Evolutionary conservation across 2,113 vertebrate species (phyloP), one percentile per base, ranked within the genome.

Genomic region (Elephantulus edwardii): DNA sequence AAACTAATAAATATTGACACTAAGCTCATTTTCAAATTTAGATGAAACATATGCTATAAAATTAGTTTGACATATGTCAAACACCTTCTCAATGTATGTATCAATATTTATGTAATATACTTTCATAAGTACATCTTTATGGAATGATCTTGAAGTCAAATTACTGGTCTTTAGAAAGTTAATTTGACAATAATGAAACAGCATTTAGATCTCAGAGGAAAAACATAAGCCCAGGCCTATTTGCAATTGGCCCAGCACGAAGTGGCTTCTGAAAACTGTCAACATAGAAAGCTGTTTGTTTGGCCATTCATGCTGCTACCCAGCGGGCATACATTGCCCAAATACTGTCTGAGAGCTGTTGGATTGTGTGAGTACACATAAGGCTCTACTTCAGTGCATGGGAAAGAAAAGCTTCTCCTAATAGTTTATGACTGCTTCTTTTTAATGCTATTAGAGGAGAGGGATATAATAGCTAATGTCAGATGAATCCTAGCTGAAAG

Each of bases 21-120:
- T 40, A 17, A 75, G 33, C 13, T 75, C 28, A 74, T 56, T 79
- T 60, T 82, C 28, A 33, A 79, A 50, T 86, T 93, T 87, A 80
- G 54, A 56, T 83, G 8, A 83, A 72, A 38, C 35, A 8, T 60
- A 79, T 28, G 19, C 40, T 64, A 14, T 11, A 58, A 62, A 89
- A 22, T 64, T 94, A 76, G 52, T 66, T 74, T 88, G 76, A 77
- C n/a, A 40, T 72, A 48, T 81, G 20, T 87, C 58, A 70, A 93
- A 83, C 4, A 81, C 54, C 71, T 88, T 82, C 22, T 83, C 64
- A 76, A 79, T 64, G 0, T 42, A 42, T 64, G 3, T 38, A 16
- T 66, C 33, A 74, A 40, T 74, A 80, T 60, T 80, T 30, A 86
- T 35, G 40, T 64, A 52, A 42, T 70, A 33, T 38, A 20, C 9